phyloP scores from a whole-genome alignment of 2,113 vertebrate species.

The Oryzias melastigma region DNA sequence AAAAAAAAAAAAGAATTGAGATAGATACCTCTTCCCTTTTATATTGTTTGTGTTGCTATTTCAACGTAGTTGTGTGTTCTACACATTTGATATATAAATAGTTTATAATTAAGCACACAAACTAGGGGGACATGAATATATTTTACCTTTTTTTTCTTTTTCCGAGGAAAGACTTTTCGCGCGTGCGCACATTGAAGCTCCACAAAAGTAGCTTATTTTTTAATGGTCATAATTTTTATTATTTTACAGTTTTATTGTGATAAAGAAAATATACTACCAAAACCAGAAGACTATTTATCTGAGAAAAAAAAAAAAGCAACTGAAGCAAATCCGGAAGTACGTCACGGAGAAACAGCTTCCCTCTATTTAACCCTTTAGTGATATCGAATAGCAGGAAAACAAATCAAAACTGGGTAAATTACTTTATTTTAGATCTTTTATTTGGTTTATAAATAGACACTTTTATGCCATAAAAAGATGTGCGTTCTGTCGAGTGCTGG shows the following conservation, averaged over 20 bases:
- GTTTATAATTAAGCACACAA: neutral
- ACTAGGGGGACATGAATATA: neutral
- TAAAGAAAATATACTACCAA: no score
- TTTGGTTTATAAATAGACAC: neutral
- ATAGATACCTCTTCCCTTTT: neutral
- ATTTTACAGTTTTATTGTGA: no score
- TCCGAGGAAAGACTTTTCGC: no score
- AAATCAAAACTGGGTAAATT: conserved; percentile 34
- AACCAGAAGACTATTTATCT: no score
- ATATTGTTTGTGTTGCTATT: neutral
- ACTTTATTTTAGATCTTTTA: neutral
- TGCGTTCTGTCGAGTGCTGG: conserved; percentile 68
- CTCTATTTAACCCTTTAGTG: no score
- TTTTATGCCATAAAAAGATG: conserved; percentile 1
- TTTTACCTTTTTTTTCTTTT: no score
- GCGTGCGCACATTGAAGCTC: no score
- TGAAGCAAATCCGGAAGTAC: conserved; percentile 51
- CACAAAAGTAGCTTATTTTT: no score
- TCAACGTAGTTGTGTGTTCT: neutral
- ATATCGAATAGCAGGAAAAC: conserved; percentile 9
- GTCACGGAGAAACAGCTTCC: neutral
- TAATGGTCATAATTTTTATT: no score
- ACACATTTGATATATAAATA: neutral
- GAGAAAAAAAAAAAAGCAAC: no score
- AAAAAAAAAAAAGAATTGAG: neutral